Base-by-base conservation (phyloP, 1,140 invertebrate genomes). In the Theocolax elegans region DNA sequence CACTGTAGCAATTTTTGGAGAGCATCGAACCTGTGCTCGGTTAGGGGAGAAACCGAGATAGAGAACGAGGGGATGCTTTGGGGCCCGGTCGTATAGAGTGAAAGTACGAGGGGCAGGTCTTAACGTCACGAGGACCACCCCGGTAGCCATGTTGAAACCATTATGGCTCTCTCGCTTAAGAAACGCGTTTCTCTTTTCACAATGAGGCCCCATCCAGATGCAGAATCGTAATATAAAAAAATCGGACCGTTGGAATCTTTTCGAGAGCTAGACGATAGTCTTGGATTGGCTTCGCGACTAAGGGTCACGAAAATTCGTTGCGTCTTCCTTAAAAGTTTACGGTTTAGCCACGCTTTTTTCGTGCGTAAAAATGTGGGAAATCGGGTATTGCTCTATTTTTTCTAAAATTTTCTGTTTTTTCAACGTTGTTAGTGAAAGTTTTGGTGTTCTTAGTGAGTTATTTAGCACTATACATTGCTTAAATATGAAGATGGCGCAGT, bases 201-300 rank as follows among this genome's bases (percentile, higher is more conserved):
- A 68, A 60, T 51, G 46, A 68, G 60, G 56, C 54, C 27, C 21
- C 44, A 9, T 38, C 15, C 42, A 27, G 42, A 42, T 60, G 42
- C 8, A 21, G 7, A 17, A 46, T 44, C 29, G 44, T 25, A 64
- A 54, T 51, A 60, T 38, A 51, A 59, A 49, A 23, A 59, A 48
- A 42, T 65, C 25, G 72, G 76, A 75, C 75, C 75, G 77, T 81
- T 80, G 76, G 70, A 78, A 77, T 82, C 81, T 76, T 71, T 67
- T 65, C 53, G 60, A 17, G 68, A 75, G 62, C 1, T 13, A 72
- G 67, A 68, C 79, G 77, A 79, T 83, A 84, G 83, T 85, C 76
- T 75, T 74, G 74, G 72, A 8, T 56, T 74, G 76, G 69, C 76
- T 77, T 58, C 76, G 75, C 77, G 76, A 76, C 76, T 75, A 80